Conservation (phyloP, 1,140 invertebrate genomes). For the Pissodes strobi region DNA sequence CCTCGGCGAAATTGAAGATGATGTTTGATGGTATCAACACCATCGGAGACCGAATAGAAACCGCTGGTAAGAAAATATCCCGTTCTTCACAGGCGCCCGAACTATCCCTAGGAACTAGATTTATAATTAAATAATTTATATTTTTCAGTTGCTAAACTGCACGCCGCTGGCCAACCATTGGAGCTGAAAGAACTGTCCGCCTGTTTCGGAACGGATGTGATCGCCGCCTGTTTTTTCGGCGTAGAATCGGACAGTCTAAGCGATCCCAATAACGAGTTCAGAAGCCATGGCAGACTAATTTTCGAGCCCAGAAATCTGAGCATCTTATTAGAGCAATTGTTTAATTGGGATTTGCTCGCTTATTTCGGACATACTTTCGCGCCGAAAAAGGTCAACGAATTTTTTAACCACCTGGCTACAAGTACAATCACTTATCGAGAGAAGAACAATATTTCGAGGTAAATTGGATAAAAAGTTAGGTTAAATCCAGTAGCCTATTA, state of each 20-base stretch:
- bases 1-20: too few species aligned
- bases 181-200: not conserved
- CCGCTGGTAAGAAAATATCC: too few species aligned
- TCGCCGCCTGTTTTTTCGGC: not conserved
- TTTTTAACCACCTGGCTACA: not conserved
- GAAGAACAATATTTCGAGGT: not conserved
- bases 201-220: not conserved
- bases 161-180: not conserved
- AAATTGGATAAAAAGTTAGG: too few species aligned
- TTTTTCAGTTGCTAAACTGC: not conserved
- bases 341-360: not conserved
- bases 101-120: too few species aligned
- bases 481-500: too few species aligned
- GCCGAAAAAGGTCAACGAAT: not conserved
- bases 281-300: not conserved
- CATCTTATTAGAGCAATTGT: not conserved
- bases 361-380: not conserved
- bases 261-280: not conserved
- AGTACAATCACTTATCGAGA: not conserved
- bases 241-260: not conserved
- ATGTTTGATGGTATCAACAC: too few species aligned
- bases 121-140: too few species aligned
- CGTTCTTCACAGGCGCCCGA: too few species aligned
- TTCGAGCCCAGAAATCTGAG: not conserved
- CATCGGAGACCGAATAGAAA: too few species aligned